phyloP scores from a whole-genome alignment of 2,797 vertebrate species.

The Linurgus olivaceus region DNA sequence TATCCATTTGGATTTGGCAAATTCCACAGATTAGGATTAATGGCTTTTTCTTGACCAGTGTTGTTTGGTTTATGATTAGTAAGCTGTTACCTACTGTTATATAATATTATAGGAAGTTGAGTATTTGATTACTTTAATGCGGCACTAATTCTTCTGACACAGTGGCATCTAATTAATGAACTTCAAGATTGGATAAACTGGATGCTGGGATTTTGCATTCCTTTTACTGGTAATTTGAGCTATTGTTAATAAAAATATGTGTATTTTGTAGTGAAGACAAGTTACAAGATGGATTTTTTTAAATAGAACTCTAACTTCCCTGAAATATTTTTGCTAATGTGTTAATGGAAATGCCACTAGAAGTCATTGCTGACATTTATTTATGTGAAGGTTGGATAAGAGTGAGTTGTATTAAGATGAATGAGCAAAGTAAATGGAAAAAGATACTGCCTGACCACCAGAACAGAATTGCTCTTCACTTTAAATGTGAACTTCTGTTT shows the following conservation, averaged over 20 bases:
- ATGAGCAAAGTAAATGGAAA: background rate
- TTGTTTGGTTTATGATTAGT: background rate
- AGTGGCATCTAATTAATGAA: background rate
- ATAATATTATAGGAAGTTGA: background rate
- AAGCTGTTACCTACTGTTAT: background rate
- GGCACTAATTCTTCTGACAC: background rate
- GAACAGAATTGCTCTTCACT: constrained; percentile 45
- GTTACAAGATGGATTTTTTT: background rate
- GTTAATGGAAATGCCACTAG: background rate
- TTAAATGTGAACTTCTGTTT: constrained; percentile 72
- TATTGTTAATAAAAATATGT: background rate
- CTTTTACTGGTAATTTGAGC: background rate
- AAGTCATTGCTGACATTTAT: background rate
- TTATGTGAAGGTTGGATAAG: background rate
- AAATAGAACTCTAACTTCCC: background rate
- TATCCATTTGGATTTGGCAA: background rate
- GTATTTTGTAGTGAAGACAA: background rate
- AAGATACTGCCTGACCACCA: constrained; percentile 10
- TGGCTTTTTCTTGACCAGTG: background rate
- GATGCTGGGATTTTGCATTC: background rate
- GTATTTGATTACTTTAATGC: background rate
- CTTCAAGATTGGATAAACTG: background rate
- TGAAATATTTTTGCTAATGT: background rate
- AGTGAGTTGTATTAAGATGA: background rate
- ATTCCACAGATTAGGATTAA: background rate